Percentiles rank a stretch among this genome's conserved stretches.
phyloP scores from a whole-genome alignment of 2,113 vertebrate species.

The Perca flavescens region DNA sequence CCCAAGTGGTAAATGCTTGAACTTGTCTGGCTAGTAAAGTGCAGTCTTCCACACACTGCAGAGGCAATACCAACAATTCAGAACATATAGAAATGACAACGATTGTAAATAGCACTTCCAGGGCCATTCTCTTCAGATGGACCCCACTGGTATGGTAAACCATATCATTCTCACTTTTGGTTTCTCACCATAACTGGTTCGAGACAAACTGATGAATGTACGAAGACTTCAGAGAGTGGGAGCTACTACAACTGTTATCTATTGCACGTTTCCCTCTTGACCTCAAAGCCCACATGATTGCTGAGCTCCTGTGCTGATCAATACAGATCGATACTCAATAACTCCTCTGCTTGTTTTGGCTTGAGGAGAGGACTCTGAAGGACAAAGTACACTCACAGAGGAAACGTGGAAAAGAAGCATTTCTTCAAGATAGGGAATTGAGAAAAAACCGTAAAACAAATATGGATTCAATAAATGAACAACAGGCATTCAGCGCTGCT shows the following conservation, averaged over 20 bases:
- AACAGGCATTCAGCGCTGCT: neutral
- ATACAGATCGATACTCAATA: constrained; percentile 57
- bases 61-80: neutral
- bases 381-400: constrained; percentile 13
- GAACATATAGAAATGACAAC: neutral
- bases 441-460: neutral
- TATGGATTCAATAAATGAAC: neutral
- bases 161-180: neutral
- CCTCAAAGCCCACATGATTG: constrained; percentile 20
- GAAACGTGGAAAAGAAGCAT: neutral
- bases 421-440: neutral
- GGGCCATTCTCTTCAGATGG: neutral
- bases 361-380: constrained; percentile 11
- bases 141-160: neutral
- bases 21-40: neutral
- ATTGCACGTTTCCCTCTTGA: constrained; percentile 4
- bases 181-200: neutral
- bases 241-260: neutral
- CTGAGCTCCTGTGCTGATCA: constrained; percentile 22
- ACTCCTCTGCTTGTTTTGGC: constrained; percentile 23
- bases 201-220: constrained; percentile 8
- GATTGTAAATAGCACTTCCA: neutral
- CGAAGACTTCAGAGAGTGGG: neutral
- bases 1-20: neutral
- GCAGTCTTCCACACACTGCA: neutral